Evolutionary conservation across 2,797 vertebrate genomes (phyloP).

Genomic region (Sardinella longiceps): DNA sequence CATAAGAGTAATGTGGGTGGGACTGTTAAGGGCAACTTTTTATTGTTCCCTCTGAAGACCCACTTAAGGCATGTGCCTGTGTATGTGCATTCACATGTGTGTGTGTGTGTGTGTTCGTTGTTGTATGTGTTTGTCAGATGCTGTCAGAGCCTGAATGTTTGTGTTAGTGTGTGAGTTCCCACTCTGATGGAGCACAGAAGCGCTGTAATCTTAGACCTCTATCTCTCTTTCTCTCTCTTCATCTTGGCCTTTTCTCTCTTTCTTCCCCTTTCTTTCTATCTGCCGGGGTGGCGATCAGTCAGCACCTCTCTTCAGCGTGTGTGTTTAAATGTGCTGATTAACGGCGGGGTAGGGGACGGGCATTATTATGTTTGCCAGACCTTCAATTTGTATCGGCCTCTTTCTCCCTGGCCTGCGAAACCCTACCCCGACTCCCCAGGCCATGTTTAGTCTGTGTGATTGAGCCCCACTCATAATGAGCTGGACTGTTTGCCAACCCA

Average conservation of each 20-base stretch:
- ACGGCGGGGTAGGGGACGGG: not conserved
- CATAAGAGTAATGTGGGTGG: not conserved
- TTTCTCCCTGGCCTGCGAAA: not conserved
- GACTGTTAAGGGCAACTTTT: not conserved
- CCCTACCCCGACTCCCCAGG: not conserved
- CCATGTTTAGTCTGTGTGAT: conserved; percentile 74
- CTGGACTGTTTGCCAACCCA: conserved; percentile 63
- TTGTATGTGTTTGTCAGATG: not conserved
- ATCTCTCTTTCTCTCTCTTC: not conserved
- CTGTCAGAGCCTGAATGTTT: no score
- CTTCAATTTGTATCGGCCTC: conserved; percentile 26
- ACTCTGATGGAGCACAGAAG: conserved; percentile 9
- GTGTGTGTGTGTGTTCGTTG: not conserved
- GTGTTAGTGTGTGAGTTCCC: not conserved
- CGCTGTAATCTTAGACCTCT: conserved; percentile 24
- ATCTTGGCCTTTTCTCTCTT: not conserved
- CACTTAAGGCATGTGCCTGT: not conserved
- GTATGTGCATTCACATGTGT: not conserved
- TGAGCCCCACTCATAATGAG: conserved; percentile 68
- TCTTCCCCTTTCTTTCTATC: not conserved
- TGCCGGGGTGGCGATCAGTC: not conserved
- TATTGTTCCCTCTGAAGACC: not conserved
- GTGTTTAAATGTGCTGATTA: conserved; percentile 26
- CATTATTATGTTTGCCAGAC: conserved; percentile 28
- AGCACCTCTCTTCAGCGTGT: not conserved